Evolutionary conservation across 30 jellyfish, hydroid and myxozoan species (phyloP), one percentile per base, ranked within the genome.

Genomic region (Hydractinia symbiolongicarpus): DNA sequence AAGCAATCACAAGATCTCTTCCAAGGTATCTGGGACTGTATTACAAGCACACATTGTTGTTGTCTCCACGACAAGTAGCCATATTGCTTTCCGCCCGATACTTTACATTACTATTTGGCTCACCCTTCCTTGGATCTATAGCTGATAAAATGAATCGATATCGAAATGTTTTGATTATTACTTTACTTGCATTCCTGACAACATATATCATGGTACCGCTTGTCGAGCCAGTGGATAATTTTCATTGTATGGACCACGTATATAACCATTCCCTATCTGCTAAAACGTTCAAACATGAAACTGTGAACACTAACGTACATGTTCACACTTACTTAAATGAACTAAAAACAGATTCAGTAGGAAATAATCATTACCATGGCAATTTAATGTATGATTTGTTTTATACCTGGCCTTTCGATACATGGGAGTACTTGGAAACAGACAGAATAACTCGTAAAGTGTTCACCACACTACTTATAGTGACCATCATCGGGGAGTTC

Each of bases 331-430:
- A 71, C 67, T n/a, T 19, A 54, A 30, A 53, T 4, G 60, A 20
- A 50, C 11, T 71, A 15, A 49, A 66, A 15, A 80, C 80, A 1
- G 21, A 52, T 1, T 15, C n/a, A 52, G 54, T 61, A 8, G 64
- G 73, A 16, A 70, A 72, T 11, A 55, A 88, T 60, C 89, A 66
- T 61, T 89, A 84, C 72, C 86, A 86, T 17, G 94, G 94, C 15
- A 85, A 77, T 9, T n/a, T 89, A 16, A 79, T 84, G 89, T 88
- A 81, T 55, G 87, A 84, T 54, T 89, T 90, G 5, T 20, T 73
- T 50, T 83, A 84, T 58, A 83, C 97, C 5, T 89, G 97, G 97
- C 97, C 97, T 6, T 89, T 84, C 66, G 55, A 79, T 8, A 56
- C 61, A 55, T 40, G 56, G 54, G 95, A 84, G 55, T 89, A 89